phyloP scores from a whole-genome alignment of 2,113 vertebrate genomes.

The Spilogale gracilis region DNA sequence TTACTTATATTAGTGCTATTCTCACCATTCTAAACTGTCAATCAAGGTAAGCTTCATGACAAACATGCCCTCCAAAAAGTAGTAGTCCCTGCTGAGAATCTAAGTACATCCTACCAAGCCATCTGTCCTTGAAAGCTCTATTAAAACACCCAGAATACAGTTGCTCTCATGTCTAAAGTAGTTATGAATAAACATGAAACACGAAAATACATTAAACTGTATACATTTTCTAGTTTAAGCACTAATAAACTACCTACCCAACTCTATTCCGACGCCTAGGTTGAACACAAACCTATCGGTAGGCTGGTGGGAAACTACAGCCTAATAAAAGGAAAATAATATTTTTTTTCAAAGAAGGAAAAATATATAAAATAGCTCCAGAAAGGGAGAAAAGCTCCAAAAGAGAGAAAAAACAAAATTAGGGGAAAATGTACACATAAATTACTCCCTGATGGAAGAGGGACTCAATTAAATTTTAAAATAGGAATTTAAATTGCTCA shows the following conservation, averaged over 20 bases:
- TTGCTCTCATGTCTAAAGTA: conserved; percentile 45
- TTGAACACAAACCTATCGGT: conserved; percentile 41
- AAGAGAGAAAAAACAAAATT: conserved; percentile 38
- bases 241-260: conserved; percentile 19
- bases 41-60: conserved; percentile 47
- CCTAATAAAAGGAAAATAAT: conserved; percentile 48
- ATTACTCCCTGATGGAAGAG: conserved; percentile 55
- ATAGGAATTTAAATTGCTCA: conserved; percentile 67
- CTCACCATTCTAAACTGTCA: conserved; percentile 71
- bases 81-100: conserved; percentile 72
- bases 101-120: conserved; percentile 74
- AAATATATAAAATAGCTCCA: conserved; percentile 24
- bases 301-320: not conserved
- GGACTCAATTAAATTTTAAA: conserved; percentile 71
- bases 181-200: conserved; percentile 63
- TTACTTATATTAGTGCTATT: conserved; percentile 56
- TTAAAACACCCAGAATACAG: conserved; percentile 65
- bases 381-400: not conserved
- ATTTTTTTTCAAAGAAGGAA: not conserved
- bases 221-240: conserved; percentile 40
- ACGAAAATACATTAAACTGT: conserved; percentile 14
- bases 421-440: conserved; percentile 47
- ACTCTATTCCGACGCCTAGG: not conserved
- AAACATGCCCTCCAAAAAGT: conserved; percentile 69
- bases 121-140: conserved; percentile 71